Base-by-base conservation (phyloP, 2,888 invertebrate genomes). In the Stomorhina lunata region DNA sequence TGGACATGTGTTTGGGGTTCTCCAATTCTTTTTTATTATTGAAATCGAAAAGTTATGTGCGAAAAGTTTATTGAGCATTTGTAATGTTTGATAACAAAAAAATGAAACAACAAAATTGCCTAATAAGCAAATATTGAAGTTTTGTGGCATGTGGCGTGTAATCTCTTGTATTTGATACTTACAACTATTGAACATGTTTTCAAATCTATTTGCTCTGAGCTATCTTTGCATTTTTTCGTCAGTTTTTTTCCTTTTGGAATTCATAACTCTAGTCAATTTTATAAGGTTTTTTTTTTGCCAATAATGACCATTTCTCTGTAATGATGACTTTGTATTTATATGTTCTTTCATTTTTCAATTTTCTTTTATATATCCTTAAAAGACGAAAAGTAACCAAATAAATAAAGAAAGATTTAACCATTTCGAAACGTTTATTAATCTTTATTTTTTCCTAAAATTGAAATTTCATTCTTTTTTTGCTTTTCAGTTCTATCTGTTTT, bases 31-130 rank as follows among this genome's bases (percentile, higher is more conserved):
- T 55, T 43, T 43, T 32, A 22, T 3, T 25, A n/a, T 50, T 29
- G 20, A 40, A 43, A 29, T 43, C 22, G 7, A 20, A 45, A n/a
- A n/a, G n/a, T 25, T 20, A 7, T 10, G 20, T 53, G 53, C 25
- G 4, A 57, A 72, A 50, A 37, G 9, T 68, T 72, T 77, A 68
- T 72, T 68, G 53, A 68, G 61, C 65, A 76, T 71, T 76, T 68
- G 50, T 25, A 61, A 63, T 57, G 45, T 34, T 25, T 1, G 1
- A 15, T 4, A 37, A 55, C n/a, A n/a, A n/a, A n/a, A n/a, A n/a
- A n/a, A n/a, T n/a, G n/a, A n/a, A 48, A 43, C 2, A n/a, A 43
- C 17, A 71, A 71, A 81, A 77, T 55, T 43, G 81, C 76, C 43
- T 61, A 71, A 71, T 76, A 57, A 81, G 66, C 76, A 59, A 72